Evolutionary conservation across 2,888 invertebrate genomes (phyloP), one percentile per base, ranked within the genome.

Genomic region (Tholera decimalis): DNA sequence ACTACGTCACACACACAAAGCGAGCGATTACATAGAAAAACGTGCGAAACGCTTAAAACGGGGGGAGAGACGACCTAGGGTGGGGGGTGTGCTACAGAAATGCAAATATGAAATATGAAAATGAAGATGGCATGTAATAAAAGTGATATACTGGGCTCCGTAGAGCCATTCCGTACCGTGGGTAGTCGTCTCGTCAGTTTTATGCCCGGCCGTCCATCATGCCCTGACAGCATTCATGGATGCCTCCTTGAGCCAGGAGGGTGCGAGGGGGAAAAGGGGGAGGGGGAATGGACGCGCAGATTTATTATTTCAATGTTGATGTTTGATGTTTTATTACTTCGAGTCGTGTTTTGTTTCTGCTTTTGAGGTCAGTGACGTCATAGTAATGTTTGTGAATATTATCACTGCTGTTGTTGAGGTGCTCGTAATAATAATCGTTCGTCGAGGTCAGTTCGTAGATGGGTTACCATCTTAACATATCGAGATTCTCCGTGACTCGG

Each of bases 91-190:
- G 78, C 74, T 92, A 91, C 91, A 91, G 92, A 93, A 96, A 96
- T 95, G 95, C 95, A 95, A 95, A 95, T 95, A 95, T 95, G 95
- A 95, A 95, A 96, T 96, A 96, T 96, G 96, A 96, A 96, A 96
- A 96, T 96, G 96, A 96, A 96, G 96, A 96, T 96, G 96, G 96
- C 95, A 97, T 96, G 97, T 97, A 97, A 97, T 97, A 97, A 97
- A 97, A 97, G 96, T 97, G 97, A 97, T 97, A 97, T 97, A 97
- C 96, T 96, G 96, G 96, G 96, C 97, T 97, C 97, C 96, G 96
- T 96, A 96, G 97, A 96, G 97, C 97, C 97, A 97, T 97, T 97
- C 96, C 96, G 96, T 95, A 96, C 96, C 96, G 96, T 96, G 96
- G 96, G 96, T 89, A 88, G 96, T 96, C 96, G 96, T 96, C 96